These are phyloP conservation scores for Epicampocera succincta DNA, from an alignment of 2,888 invertebrate species.

Conservation along the genomic window DNA sequence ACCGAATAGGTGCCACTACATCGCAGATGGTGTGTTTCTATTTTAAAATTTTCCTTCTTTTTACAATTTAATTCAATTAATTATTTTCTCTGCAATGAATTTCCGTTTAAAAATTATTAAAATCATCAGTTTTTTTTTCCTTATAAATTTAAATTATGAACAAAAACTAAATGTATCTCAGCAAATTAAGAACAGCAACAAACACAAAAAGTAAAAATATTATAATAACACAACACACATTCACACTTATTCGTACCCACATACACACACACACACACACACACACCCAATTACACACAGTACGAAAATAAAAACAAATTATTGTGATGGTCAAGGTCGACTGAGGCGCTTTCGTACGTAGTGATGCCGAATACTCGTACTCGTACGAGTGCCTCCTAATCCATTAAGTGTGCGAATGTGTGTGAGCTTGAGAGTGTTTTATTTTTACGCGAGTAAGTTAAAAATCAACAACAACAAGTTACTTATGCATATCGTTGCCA, in stretches of 20 bases:
- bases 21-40: too few species aligned
- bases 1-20: too few species aligned
- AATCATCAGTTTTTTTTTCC: conserved; percentile 25
- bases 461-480: not conserved
- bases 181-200: conserved; percentile 32
- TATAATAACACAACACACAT: conserved; percentile 22
- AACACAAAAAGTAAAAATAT: conserved; percentile 56
- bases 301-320: conserved; percentile 74
- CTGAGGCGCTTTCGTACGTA: conserved; percentile 73
- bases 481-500: not conserved
- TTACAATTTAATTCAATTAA: not conserved
- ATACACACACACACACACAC: conserved; percentile 15
- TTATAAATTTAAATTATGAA: conserved; percentile 39
- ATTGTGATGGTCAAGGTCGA: conserved; percentile 80
- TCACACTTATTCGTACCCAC: not conserved
- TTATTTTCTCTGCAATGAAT: not conserved
- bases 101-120: conserved; percentile 33
- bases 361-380: conserved; percentile 36
- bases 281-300: conserved; percentile 7
- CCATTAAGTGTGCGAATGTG: not conserved
- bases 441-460: conserved; percentile 20
- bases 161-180: conserved; percentile 35
- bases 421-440: conserved; percentile 14
- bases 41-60: too few species aligned
- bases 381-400: not conserved